Evolutionary conservation across 2,888 invertebrate species (phyloP).

Genomic region (Drosophila anceps): DNA sequence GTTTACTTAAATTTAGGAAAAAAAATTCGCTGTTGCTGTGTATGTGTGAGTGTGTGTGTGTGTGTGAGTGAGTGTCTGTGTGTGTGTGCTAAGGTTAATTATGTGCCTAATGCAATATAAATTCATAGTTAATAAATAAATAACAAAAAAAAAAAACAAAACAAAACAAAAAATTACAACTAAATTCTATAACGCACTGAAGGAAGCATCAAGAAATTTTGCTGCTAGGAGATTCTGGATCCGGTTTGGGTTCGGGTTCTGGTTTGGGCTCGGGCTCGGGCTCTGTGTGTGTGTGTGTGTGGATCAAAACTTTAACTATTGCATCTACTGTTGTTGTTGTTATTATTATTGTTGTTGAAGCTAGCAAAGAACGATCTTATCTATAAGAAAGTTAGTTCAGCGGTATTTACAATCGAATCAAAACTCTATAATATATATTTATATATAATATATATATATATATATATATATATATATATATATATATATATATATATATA

Average conservation of each 20-base stretch:
- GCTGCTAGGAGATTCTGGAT: constrained; percentile 48
- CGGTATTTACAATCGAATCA: constrained; percentile 71
- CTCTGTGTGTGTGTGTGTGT: constrained; percentile 1
- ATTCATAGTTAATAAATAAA: constrained; percentile 4
- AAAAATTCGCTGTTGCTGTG: constrained; percentile 50
- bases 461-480: constrained; percentile 61
- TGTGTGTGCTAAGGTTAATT: constrained; percentile 45
- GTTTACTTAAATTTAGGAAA: constrained; percentile 75
- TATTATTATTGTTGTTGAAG: constrained; percentile 39
- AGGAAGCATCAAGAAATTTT: constrained; percentile 60
- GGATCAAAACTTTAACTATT: constrained; percentile 41
- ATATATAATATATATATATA: constrained; percentile 67
- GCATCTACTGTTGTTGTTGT: constrained; percentile 27
- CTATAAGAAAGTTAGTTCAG: constrained; percentile 39
- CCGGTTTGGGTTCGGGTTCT: constrained; percentile 10
- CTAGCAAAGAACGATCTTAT: constrained; percentile 44
- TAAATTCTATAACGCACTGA: constrained; percentile 61
- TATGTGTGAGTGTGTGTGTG: background rate
- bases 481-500: constrained; percentile 60
- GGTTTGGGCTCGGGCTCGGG: background rate
- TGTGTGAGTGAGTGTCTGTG: constrained; percentile 27
- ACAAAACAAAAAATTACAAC: constrained; percentile 26
- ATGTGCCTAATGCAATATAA: constrained; percentile 40
- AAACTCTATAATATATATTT: constrained; percentile 59
- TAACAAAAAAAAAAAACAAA: constrained; percentile 14